These are phyloP conservation scores for Etia nguti DNA, from an alignment of 2,113 vertebrate genomes.

Conservation along the genomic window DNA sequence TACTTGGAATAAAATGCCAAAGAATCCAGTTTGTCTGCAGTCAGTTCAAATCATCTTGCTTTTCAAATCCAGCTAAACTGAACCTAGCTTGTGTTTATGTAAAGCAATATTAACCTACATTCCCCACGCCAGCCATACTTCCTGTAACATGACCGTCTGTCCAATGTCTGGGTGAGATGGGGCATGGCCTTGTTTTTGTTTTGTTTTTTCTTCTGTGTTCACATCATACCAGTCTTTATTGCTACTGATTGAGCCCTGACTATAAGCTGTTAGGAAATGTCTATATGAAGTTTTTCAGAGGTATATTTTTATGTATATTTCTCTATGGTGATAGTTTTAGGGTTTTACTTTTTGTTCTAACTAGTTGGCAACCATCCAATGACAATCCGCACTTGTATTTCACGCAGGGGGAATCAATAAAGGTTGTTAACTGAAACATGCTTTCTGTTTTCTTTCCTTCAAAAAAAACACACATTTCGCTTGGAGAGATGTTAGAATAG, in stretches of 20 bases:
- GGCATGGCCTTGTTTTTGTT: not conserved
- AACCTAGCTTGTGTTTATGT: not conserved
- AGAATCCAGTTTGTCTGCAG: conserved; percentile 31
- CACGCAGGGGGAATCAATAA: conserved; percentile 35
- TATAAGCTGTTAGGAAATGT: conserved; percentile 57
- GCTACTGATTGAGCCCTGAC: conserved; percentile 51
- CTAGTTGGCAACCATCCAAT: conserved; percentile 15
- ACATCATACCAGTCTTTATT: conserved; percentile 35
- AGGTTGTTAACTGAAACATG: conserved; percentile 18
- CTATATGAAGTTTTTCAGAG: conserved; percentile 52
- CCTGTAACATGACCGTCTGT: not conserved
- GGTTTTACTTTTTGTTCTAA: conserved; percentile 43
- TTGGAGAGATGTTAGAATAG: not conserved
- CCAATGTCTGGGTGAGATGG: not conserved
- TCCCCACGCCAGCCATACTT: conserved; percentile 22
- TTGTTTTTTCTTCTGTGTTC: conserved; percentile 29
- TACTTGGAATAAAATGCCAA: conserved; percentile 39
- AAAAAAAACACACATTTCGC: not conserved
- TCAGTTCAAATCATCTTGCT: not conserved
- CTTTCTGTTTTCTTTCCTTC: not conserved
- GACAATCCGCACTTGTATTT: conserved; percentile 57
- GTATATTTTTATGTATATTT: conserved; percentile 65
- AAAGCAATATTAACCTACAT: conserved; percentile 36
- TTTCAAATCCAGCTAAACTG: not conserved
- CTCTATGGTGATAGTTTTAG: conserved; percentile 40